Conservation (phyloP, 2,113 vertebrate species). For the Rhinoderma darwinii region DNA sequence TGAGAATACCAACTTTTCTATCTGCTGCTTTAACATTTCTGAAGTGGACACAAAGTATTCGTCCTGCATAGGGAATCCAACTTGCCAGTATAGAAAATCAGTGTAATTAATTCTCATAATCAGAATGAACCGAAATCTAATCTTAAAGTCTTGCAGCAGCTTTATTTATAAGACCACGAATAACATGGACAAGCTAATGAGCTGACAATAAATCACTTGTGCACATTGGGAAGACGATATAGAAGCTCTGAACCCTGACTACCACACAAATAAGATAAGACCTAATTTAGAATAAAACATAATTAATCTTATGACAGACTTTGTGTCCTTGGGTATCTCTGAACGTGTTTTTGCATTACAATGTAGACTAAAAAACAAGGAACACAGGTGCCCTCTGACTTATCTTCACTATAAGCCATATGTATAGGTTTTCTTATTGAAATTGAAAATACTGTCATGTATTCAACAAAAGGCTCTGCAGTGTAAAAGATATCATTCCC, state of each 20-base stretch:
- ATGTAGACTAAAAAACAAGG: not conserved
- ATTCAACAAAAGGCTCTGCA: not conserved
- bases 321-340: conserved; percentile 24
- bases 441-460: not conserved
- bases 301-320: conserved; percentile 19
- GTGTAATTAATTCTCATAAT: not conserved
- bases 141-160: conserved; percentile 7
- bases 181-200: conserved; percentile 20
- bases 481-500: not conserved
- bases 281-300: not conserved
- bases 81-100: conserved; percentile 8
- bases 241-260: not conserved
- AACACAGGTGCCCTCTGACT: not conserved
- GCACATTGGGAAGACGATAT: not conserved
- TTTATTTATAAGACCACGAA: conserved; percentile 9
- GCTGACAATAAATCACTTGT: conserved; percentile 13
- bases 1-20: not conserved
- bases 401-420: not conserved
- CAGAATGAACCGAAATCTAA: not conserved
- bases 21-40: not conserved
- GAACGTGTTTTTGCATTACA: conserved; percentile 2
- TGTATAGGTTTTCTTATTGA: not conserved
- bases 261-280: conserved; percentile 4
- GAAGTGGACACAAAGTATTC: not conserved
- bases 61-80: not conserved